Evolutionary conservation across 2,113 vertebrate genomes (phyloP), one percentile per base, ranked within the genome.

Genomic region (Peromyscus maniculatus): DNA sequence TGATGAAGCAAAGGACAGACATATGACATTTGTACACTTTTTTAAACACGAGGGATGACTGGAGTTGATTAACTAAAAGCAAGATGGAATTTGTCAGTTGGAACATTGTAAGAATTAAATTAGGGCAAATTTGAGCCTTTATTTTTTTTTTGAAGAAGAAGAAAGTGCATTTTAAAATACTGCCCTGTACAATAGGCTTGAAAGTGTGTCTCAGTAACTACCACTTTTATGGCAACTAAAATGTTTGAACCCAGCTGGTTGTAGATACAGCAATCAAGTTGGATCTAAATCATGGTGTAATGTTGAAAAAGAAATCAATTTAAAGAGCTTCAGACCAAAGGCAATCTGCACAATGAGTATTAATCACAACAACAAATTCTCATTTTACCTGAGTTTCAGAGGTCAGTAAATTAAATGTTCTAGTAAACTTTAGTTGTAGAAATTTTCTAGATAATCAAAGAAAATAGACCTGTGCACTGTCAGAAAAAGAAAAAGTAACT

Each of bases 91-190:
- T 86, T 64, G 79, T 93, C 94, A 94, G 86, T 62, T 64, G 12
- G 79, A 93, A 86, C 3, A 66, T 26, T 84, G 15, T 69, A 78
- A 92, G 62, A 82, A 97, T 82, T 49, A 91, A 96, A 97, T 96
- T 91, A 96, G 43, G 17, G 33, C 5, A 88, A 33, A 79, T 91
- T 83, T 92, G 26, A 33, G 49, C 43, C 33, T 69, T 69, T 39
- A 75, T 93, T 93, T 80, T 43, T 43, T 43, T 43, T 43, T 43
- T 43, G 43, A 43, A 43, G 79, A 91, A 95, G 71, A 90, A 92
- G 88, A 95, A 98, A 96, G 39, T 92, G 43, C 46, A 94, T 97
- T 97, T 97, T 96, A 95, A 94, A 96, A 93, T 33, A 90, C 55
- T 79, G 6, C 15, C 21, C 43, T 15, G 2, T 74, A 89, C 59